Conservation (phyloP, 2,888 invertebrate species). For the Lissocephala sabroskyi region DNA sequence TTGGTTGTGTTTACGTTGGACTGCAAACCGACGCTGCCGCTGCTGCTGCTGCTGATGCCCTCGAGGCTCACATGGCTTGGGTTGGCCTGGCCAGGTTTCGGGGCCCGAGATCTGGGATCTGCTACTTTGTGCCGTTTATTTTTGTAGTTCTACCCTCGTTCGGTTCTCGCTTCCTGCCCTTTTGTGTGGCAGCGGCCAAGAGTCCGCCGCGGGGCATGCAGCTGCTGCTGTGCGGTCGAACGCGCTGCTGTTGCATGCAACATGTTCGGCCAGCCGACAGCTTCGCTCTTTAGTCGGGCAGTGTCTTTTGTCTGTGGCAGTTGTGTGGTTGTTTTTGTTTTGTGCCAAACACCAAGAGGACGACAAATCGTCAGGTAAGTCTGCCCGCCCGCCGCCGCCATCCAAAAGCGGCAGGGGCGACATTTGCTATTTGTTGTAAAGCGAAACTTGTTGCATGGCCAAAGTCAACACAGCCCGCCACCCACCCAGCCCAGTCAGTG, state of each 20-base stretch:
- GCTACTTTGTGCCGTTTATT: constrained; percentile 9
- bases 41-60: constrained; percentile 19
- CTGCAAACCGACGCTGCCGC: constrained; percentile 24
- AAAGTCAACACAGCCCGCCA: background rate
- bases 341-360: background rate
- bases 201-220: background rate
- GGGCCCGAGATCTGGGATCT: background rate
- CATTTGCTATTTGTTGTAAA: constrained; percentile 3
- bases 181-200: no score
- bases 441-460: constrained; percentile 25
- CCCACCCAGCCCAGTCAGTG: background rate
- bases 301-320: constrained; percentile 30
- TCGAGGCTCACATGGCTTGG: constrained; percentile 1
- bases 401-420: no score
- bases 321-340: constrained; percentile 18
- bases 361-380: background rate
- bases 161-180: no score
- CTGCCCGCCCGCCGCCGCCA: no score
- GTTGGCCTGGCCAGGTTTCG: background rate
- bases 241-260: constrained; percentile 32
- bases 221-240: no score
- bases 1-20: constrained; percentile 63
- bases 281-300: constrained; percentile 29
- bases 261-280: constrained; percentile 19
- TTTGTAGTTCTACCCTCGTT: background rate